Evolutionary conservation across 2,888 invertebrate genomes (phyloP), one percentile per base, ranked within the genome.

Genomic region (Drosophila peninsularis): DNA sequence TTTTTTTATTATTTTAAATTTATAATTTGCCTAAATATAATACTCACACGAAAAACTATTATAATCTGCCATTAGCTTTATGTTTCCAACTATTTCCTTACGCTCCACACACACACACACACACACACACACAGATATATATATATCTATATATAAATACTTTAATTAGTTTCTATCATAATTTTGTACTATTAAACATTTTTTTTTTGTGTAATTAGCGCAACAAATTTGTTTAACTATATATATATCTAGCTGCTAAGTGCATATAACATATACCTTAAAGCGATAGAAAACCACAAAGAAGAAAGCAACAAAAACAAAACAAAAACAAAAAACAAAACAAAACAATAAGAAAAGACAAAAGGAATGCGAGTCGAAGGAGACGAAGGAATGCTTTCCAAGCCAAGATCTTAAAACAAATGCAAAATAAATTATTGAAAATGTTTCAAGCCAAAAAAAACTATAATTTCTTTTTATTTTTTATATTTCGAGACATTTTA

Each of bases 401-500:
- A 54, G 14, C 42, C 54, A 63, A 65, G 57, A 53, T 61, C 45
- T 30, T 62, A 55, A 70, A 70, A 78, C 45, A 62, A 71, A 62
- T 56, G 49, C 62, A 68, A 55, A 78, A 80, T 78, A 74, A 82
- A 78, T 83, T 84, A 81, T 85, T 78, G 81, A 85, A 83, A 83
- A 80, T 81, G 69, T 83, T 83, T 82, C 75, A 85, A 84, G 72
- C 69, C 77, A 82, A 78, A 78, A 66, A 72, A 62, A 73, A 60
- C 42, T 65, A 62, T 68, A 17, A 60, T 77, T 76, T 70, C 21
- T 19, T 64, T 55, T 54, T 56, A 62, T 69, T 64, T 62, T 11
- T 36, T 54, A 14, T 24, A 9, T 10, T 0, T 44, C n/a, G 4
- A 7, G n/a, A 13, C 9, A 14, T 14, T 13, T 52, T 57, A 45